Evolutionary conservation across 2,797 vertebrate genomes (phyloP).

Genomic region (Ispidina picta): DNA sequence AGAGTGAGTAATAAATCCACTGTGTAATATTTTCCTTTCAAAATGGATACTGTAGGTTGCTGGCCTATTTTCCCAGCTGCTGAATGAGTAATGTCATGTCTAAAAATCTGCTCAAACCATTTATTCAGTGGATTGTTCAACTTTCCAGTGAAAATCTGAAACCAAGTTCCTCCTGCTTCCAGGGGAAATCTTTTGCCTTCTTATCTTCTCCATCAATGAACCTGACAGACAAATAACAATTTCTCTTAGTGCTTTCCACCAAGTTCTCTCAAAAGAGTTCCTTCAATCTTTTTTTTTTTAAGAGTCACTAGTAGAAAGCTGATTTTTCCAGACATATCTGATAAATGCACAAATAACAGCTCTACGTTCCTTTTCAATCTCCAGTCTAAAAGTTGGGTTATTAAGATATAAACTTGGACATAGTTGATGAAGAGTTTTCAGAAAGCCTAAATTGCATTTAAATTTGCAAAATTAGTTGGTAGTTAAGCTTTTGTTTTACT

Average conservation of each 20-base stretch:
- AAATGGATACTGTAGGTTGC: conserved; percentile 29
- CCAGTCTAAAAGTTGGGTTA: not conserved
- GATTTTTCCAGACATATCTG: not conserved
- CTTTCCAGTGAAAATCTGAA: not conserved
- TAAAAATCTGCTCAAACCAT: conserved; percentile 23
- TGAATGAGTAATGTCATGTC: conserved; percentile 30
- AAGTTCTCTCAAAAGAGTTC: not conserved
- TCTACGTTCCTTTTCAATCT: not conserved
- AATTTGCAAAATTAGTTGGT: not conserved
- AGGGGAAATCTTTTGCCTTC: not conserved
- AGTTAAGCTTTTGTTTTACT: not conserved
- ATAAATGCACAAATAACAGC: not conserved
- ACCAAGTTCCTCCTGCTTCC: not conserved
- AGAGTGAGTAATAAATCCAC: conserved; percentile 53
- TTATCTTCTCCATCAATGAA: not conserved
- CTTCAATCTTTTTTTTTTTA: not conserved
- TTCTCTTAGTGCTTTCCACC: not conserved
- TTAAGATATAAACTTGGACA: not conserved
- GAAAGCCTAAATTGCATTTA: not conserved
- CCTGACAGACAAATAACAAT: not conserved
- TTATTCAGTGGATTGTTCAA: not conserved
- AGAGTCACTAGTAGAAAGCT: not conserved
- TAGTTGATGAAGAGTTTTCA: not conserved
- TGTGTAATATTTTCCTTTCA: conserved; percentile 51
- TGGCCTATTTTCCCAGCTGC: conserved; percentile 46